Conservation (phyloP, 2,797 vertebrate genomes). For the Buceros bicornis region DNA sequence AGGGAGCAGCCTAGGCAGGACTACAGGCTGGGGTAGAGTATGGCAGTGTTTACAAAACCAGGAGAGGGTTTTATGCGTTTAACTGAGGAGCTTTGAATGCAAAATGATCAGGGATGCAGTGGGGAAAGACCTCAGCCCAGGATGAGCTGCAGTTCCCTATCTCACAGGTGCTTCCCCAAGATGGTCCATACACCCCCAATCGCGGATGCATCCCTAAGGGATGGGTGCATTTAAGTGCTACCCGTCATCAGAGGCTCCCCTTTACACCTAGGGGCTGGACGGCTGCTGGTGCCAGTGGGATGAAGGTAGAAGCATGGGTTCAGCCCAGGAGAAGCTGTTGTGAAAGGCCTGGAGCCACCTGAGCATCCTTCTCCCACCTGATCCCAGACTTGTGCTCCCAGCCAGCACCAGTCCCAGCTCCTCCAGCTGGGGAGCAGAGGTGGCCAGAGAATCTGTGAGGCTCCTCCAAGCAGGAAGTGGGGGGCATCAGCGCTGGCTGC, state of each 20-base stretch:
- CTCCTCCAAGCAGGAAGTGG: background rate
- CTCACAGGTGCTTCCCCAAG: background rate
- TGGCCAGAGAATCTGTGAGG: accelerated
- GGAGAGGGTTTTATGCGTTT: background rate
- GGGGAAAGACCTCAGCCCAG: background rate
- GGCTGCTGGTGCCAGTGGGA: background rate
- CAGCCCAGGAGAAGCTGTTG: conserved; percentile 30
- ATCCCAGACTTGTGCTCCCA: background rate
- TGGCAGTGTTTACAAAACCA: background rate
- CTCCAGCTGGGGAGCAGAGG: accelerated
- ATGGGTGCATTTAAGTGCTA: background rate
- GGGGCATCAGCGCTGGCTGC: background rate
- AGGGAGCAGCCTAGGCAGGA: background rate
- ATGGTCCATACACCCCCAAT: accelerated
- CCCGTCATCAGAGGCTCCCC: background rate
- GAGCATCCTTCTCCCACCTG: background rate
- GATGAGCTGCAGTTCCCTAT: background rate
- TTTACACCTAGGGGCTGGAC: background rate
- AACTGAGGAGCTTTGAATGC: background rate
- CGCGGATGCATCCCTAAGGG: background rate
- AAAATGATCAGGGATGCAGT: background rate
- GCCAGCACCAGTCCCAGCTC: background rate
- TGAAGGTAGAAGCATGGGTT: background rate
- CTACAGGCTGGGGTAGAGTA: background rate
- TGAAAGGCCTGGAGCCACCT: conserved; percentile 18